phyloP scores from a whole-genome alignment of 2,797 vertebrate species.

The Oryzias dopingdopingensis region DNA sequence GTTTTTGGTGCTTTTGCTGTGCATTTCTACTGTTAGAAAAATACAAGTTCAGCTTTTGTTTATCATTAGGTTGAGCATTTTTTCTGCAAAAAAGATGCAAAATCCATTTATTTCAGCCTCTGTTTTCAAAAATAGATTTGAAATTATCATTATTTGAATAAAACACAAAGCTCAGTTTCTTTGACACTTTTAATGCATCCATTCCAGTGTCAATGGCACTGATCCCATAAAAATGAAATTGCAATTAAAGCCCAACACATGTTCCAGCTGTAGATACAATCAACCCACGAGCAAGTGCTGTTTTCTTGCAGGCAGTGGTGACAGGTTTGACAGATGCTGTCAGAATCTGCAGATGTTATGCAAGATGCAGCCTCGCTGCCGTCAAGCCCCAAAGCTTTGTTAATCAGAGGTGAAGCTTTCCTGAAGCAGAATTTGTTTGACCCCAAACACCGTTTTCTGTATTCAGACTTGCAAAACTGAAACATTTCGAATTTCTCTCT shows the following conservation, averaged over 20 bases:
- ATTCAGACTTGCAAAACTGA: too few species aligned
- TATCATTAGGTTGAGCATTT: neutral
- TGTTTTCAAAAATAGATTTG: neutral
- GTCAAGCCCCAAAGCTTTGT: neutral
- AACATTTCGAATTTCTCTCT: too few species aligned
- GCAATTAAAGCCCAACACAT: conserved; percentile 29
- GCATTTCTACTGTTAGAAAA: neutral
- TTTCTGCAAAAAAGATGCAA: neutral
- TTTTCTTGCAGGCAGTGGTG: conserved; percentile 14
- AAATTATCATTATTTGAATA: conserved; percentile 17
- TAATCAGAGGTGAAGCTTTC: conserved; percentile 1
- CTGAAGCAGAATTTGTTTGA: neutral
- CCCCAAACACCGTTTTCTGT: too few species aligned
- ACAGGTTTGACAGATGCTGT: conserved; percentile 33
- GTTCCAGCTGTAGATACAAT: conserved; percentile 25
- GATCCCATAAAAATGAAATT: conserved; percentile 19
- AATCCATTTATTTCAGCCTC: conserved; percentile 11
- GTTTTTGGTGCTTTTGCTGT: conserved; percentile 7
- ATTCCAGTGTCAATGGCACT: neutral
- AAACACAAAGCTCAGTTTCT: conserved; percentile 2
- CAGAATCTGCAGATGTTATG: conserved; percentile 25
- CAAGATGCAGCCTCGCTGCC: neutral
- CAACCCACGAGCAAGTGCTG: conserved; percentile 29
- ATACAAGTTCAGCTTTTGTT: neutral
- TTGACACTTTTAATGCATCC: neutral